Base-by-base conservation (phyloP, 2,888 invertebrate genomes). In the Drosophila mercatorum region DNA sequence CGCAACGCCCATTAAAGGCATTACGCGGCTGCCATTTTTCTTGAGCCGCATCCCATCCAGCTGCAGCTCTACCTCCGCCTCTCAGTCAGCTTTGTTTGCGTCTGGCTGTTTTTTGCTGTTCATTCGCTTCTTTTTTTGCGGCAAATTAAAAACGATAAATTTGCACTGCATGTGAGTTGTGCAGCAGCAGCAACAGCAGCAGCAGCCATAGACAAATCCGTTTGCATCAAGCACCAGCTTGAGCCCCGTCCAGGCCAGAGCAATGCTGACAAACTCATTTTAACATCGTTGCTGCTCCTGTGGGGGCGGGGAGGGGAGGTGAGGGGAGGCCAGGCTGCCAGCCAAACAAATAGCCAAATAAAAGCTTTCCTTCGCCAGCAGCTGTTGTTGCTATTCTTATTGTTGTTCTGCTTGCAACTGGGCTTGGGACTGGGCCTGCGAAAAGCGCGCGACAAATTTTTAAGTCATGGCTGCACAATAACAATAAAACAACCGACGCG, bases 81-180 rank as follows among this genome's bases (percentile, higher is more conserved):
- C 22, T 5, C 14, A 3, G 6, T 6, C 46, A 11, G 36, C 38
- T 14, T 0, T 17, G 28, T 52, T 51, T 43, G 58, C 44, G 34
- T 36, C 65, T 56, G 55, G n/a, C 26, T 28, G 51, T 70, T 41
- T 69, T 68, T 60, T 55, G 66, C 75, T 75, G 72, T 70, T 61
- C 60, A 65, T 67, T 81, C 68, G 69, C 68, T 73, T 2, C 6
- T 44, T 73, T 74, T 75, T 75, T 72, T 76, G 87, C 90, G 78
- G 88, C 82, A 88, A 91, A 90, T 90, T 90, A 90, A 90, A 90
- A 90, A 84, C 90, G 80, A 90, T 90, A 90, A 91, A 90, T 90
- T 90, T 78, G 76, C 65, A 58, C 53, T 61, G 77, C 72, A 75
- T 80, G 85, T 73, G 72, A 70, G 51, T 70, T 70, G 70, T 68